Base-by-base conservation (phyloP, 1,140 invertebrate species). In the Spodoptera litura region DNA sequence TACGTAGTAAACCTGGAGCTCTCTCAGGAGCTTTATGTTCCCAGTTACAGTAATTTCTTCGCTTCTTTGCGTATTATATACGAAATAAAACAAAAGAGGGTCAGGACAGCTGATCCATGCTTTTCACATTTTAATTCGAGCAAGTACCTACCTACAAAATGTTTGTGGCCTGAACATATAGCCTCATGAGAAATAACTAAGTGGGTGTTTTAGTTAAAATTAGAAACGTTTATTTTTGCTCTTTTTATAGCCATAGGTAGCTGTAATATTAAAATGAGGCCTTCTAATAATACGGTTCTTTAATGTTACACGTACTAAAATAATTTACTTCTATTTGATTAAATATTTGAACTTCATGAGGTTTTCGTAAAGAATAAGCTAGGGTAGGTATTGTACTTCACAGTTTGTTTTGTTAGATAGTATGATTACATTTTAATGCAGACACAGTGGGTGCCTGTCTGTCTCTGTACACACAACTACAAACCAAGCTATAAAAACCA, bases 61-160 rank as follows among this genome's bases (percentile, higher is more conserved):
- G 49, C 25, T 53, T 53, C 66, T 70, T 31, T 52, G 51, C 49
- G 66, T 15, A 70, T 70, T 70, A 25, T 11, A 31, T 9, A 52
- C 13, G 12, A 53, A 70, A 70, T 66, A 66, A 66, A 66, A 64
- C 44, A 52, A 61, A 74, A 20, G 58, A 51, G 44, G 44, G 51
- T 44, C 56, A 20, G 44, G 51, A 74, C 58, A 58, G 38, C 56
- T 62, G 72, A 61, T 74, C 44, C 58, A 20, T 61, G 56, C 61
- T 61, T 20, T 74, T 51, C 72, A 74, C 61, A 35, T 74, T 74
- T 61, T 61, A 61, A 51, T 61, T 61, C 58, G 35, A 44, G 27
- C 53, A 15, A 61, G 56, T 61, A 61, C 72, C 4, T 31, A 20
- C 20, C 20, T 20, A 20, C 20, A 20, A 20, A 20, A 20, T 20